These are phyloP conservation scores for Trichonephila inaurata DNA, from an alignment of 1,140 invertebrate species.

Conservation along the genomic window DNA sequence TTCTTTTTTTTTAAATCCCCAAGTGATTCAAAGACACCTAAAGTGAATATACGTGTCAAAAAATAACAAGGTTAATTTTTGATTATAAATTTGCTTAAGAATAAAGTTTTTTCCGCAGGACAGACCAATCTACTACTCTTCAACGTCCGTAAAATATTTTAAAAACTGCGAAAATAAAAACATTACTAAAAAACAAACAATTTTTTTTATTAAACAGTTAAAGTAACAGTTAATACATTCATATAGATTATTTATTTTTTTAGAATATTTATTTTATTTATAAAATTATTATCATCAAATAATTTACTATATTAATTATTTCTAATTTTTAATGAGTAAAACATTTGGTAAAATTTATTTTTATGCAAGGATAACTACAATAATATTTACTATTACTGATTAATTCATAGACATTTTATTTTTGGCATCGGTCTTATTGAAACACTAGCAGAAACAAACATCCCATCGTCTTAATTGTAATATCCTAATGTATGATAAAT, in stretches of 20 bases:
- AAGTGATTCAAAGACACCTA: background rate
- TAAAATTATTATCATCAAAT: background rate
- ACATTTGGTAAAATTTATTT: background rate
- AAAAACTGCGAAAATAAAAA: constrained; percentile 47
- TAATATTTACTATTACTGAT: background rate
- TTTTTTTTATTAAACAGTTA: background rate
- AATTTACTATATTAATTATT: background rate
- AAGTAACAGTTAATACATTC: background rate
- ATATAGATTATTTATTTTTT: background rate
- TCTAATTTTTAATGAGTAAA: too few relatives aligned
- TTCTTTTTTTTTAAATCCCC: background rate
- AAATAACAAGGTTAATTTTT: background rate
- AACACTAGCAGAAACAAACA: constrained; percentile 48
- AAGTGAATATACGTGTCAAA: too few relatives aligned
- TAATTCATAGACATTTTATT: background rate
- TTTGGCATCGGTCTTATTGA: constrained; percentile 13
- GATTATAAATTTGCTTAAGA: background rate
- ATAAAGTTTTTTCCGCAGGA: background rate
- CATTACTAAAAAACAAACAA: background rate
- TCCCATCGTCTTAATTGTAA: background rate
- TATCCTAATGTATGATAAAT: background rate
- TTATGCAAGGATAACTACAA: background rate
- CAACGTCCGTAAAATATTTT: background rate
- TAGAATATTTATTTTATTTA: background rate
- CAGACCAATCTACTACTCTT: background rate